Conservation (phyloP, 2,888 invertebrate species). For the Tiliacea aurago region DNA sequence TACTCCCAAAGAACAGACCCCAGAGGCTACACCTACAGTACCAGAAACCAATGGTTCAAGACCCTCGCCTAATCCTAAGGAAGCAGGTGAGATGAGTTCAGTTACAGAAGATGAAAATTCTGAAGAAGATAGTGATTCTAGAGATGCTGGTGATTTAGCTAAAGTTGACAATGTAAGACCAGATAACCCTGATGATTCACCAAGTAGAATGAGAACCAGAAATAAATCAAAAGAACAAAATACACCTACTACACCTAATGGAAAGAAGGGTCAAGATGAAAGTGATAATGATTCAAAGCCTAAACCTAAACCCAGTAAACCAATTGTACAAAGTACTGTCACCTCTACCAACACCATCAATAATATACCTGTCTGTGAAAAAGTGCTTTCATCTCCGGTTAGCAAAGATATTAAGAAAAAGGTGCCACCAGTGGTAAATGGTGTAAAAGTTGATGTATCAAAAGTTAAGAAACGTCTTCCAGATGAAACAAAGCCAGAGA, state of each 20-base stretch:
- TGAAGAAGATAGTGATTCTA: constrained; percentile 98
- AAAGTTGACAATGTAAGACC: constrained; percentile 95
- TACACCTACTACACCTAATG: constrained; percentile 87
- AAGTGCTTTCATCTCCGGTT: constrained; percentile 83
- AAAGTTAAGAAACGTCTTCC: constrained; percentile 91
- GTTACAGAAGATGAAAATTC: constrained; percentile 97
- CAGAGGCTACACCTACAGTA: constrained; percentile 90
- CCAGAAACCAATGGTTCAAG: constrained; percentile 89
- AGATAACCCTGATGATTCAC: constrained; percentile 95
- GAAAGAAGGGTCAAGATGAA: constrained; percentile 87
- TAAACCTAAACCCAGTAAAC: constrained; percentile 80
- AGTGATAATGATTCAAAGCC: constrained; percentile 87
- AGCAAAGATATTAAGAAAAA: constrained; percentile 87
- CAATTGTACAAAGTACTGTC: constrained; percentile 79
- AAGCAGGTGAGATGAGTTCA: constrained; percentile 93
- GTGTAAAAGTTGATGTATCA: constrained; percentile 86
- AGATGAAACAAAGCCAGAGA: constrained; percentile 90
- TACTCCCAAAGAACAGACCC: constrained; percentile 93
- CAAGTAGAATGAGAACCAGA: constrained; percentile 97
- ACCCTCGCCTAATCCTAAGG: constrained; percentile 93
- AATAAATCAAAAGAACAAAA: constrained; percentile 95
- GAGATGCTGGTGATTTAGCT: constrained; percentile 95
- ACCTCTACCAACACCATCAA: constrained; percentile 75
- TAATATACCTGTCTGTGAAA: constrained; percentile 78
- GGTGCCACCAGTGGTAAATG: constrained; percentile 80